These are phyloP conservation scores for Archips xylosteana DNA, from an alignment of 2,888 invertebrate species.

Conservation along the genomic window DNA sequence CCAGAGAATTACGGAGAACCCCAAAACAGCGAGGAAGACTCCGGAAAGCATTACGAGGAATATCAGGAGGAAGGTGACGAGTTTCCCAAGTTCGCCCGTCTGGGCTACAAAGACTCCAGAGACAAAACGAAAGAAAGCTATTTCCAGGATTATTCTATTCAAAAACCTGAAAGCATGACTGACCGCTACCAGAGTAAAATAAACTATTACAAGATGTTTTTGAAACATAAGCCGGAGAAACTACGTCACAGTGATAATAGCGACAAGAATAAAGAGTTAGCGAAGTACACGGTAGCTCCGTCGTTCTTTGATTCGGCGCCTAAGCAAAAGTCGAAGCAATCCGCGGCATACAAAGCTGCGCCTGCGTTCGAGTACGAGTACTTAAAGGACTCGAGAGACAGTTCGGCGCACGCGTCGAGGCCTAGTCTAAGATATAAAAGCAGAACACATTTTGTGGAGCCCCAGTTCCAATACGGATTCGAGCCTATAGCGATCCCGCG, in stretches of 20 bases:
- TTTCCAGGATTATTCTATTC: conserved; percentile 69
- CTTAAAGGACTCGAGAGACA: conserved; percentile 66
- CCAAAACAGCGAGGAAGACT: conserved; percentile 60
- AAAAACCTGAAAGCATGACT: conserved; percentile 68
- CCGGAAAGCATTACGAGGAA: conserved; percentile 67
- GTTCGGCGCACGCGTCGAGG: conserved; percentile 65
- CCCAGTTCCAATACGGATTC: conserved; percentile 81
- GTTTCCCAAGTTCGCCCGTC: conserved; percentile 67
- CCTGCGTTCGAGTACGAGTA: conserved; percentile 69
- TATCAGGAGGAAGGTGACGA: conserved; percentile 70
- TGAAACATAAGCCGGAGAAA: conserved; percentile 67
- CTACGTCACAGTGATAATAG: conserved; percentile 53
- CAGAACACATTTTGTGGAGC: conserved; percentile 76
- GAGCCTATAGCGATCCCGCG: conserved; percentile 73
- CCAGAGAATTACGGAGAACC: conserved; percentile 67
- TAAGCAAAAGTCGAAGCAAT: conserved; percentile 62
- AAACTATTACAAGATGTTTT: conserved; percentile 72
- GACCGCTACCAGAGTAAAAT: conserved; percentile 69
- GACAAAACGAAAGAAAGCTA: conserved; percentile 74
- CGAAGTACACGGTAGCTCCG: conserved; percentile 63
- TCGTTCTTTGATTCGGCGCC: conserved; percentile 55
- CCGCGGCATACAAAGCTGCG: conserved; percentile 63
- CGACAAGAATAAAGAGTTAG: conserved; percentile 58
- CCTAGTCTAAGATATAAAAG: conserved; percentile 62
- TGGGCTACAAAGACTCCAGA: conserved; percentile 68